Percentiles rank a stretch among this genome's conserved stretches.
Conservation (phyloP, 2,113 vertebrate species). For the Zootoca vivipara region DNA sequence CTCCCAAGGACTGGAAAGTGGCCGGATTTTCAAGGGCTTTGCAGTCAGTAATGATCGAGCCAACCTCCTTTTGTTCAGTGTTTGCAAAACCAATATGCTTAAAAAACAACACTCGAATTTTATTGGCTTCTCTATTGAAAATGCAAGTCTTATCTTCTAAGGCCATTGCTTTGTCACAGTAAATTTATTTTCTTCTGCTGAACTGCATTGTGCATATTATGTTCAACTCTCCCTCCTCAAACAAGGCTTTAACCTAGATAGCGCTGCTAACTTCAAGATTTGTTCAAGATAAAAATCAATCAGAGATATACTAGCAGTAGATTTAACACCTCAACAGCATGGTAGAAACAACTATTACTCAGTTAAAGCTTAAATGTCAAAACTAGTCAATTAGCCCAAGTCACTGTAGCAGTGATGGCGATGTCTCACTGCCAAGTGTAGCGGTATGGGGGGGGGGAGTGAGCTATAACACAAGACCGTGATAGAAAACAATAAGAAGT, state of each 20-base stretch:
- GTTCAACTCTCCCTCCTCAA: conserved; percentile 10
- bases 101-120: conserved; percentile 13
- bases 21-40: conserved; percentile 43
- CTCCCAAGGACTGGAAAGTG: conserved; percentile 15
- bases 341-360: conserved; percentile 19
- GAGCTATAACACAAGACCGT: background rate
- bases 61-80: conserved; percentile 33
- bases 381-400: conserved; percentile 13
- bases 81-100: conserved; percentile 36
- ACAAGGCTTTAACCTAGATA: rapidly evolving
- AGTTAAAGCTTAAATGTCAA: conserved; percentile 30
- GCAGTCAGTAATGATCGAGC: conserved; percentile 21
- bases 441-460: too few relatives aligned
- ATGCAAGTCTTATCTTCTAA: conserved; percentile 22
- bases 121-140: conserved; percentile 28
- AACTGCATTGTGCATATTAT: conserved; percentile 18
- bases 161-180: conserved; percentile 14
- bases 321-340: background rate
- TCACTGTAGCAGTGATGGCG: background rate
- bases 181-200: background rate
- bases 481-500: background rate
- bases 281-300: conserved; percentile 25
- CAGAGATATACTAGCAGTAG: conserved; percentile 3
- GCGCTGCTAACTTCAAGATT: conserved; percentile 36
- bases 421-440: background rate